Base-by-base conservation (phyloP, 2,888 invertebrate species). In the Galerucella nymphaeae region DNA sequence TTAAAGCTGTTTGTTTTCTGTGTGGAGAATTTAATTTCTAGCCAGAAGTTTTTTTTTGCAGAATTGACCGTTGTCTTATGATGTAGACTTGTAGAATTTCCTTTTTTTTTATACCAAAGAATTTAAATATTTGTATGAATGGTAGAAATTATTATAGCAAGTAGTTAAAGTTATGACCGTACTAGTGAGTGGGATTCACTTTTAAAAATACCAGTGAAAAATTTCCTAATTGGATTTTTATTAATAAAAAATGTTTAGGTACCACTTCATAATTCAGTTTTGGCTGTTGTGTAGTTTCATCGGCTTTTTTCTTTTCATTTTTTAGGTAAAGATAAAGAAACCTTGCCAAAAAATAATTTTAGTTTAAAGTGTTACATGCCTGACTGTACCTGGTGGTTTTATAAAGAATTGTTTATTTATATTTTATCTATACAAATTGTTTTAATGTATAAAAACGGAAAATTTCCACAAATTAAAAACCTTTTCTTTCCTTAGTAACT, bases 91-190 rank as follows among this genome's bases (percentile, higher is more conserved):
- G 10, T 16, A 18, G n/a, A 53, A 18, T 53, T 53, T 18, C 18
- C 53, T 53, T 53, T n/a, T 30, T n/a, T 53, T 16, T 16, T 10
- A 53, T 53, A 53, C 53, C 53, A 53, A 53, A 53, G 53, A 53
- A 53, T 53, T 16, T 53, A 9, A 53, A 53, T 53, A 53, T 53
- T 16, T 18, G 0, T 53, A 53, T 16, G 2, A 53, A 18, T 10
- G 8, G 18, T 53, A 53, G 53, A 10, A 16, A 53, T 53, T 53
- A 53, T 53, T 53, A 18, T 53, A 53, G 6, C 18, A 10, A 16
- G 16, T 53, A 53, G 53, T 18, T 16, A 16, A n/a, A 50, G 1
- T 45, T 45, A 45, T 38, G 8, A 38, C 9, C 30, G 30, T 38
- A 38, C 30, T 38, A 38, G 30, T 38, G 30, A 38, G 30, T 38